Conservation (phyloP, 1,140 invertebrate species). For the Scaptomyza montana region DNA sequence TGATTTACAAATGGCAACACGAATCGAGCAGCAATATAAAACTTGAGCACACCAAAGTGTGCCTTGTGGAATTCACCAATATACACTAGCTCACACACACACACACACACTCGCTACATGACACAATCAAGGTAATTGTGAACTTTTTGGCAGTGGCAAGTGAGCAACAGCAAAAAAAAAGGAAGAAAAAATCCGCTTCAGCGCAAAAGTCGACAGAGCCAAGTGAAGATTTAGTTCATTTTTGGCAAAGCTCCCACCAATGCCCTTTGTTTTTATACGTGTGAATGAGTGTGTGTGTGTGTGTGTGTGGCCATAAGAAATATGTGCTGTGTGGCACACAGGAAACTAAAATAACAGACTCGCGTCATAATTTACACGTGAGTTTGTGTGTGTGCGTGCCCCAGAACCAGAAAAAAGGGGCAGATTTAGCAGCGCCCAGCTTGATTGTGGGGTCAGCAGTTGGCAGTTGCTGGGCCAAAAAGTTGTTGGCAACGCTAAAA, state of each 20-base stretch:
- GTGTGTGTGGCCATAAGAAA: conserved; percentile 28
- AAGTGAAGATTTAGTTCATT: conserved; percentile 57
- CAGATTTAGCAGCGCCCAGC: not conserved
- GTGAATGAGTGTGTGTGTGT: conserved; percentile 8
- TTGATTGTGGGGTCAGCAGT: conserved; percentile 39
- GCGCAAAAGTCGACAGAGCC: conserved; percentile 49
- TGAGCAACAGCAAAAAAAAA: not conserved
- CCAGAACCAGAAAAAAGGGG: not conserved
- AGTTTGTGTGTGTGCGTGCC: conserved; percentile 18
- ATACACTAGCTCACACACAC: conserved; percentile 1
- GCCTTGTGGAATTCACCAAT: conserved; percentile 39
- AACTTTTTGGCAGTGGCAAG: conserved; percentile 52
- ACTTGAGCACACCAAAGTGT: conserved; percentile 43
- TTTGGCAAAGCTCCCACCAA: conserved; percentile 56
- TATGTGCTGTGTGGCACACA: conserved; percentile 49
- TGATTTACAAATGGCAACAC: conserved; percentile 42
- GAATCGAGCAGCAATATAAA: conserved; percentile 42
- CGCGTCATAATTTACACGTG: conserved; percentile 57
- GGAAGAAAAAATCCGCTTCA: conserved; percentile 29
- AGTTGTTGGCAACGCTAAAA: conserved; percentile 40
- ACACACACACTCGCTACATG: not conserved
- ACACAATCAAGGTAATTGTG: conserved; percentile 59
- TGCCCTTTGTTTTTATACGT: conserved; percentile 14
- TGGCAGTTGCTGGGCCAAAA: conserved; percentile 45
- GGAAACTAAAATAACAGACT: conserved; percentile 54